Base-by-base conservation (phyloP, 2,113 vertebrate genomes). In the Puma concolor region DNA sequence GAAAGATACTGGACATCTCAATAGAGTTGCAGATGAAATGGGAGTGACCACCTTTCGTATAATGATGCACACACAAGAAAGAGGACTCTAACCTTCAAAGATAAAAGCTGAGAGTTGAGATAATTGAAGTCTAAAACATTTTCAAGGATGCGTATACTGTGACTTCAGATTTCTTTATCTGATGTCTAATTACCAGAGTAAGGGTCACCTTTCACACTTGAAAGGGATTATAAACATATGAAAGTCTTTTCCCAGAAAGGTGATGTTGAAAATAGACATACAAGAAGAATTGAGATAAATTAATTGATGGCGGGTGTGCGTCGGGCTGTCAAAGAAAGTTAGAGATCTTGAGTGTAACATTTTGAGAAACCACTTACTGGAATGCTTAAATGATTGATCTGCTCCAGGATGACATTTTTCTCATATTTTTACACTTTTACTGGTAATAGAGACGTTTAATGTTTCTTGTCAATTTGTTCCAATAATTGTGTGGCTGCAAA, bases 141-240 rank as follows among this genome's bases (percentile, higher is more conserved):
- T 77, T 74, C 84, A 94, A 96, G 66, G 64, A 60, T 48, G 66
- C 72, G 84, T 88, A 19, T 82, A 63, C 25, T 54, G 48, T 89
- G 44, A 82, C 94, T 94, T 96, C 83, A 94, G 80, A 93, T 97
- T 76, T 94, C 87, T 72, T 44, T 80, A 82, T 97, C 90, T 97
- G 66, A 95, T 97, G 94, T 97, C 88, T 95, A 94, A 97, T 98
- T 97, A 97, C 93, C 71, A 84, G 96, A 96, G 92, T 82, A 91
- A 97, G 84, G 60, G 91, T 82, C 90, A 74, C 60, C 19, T 93
- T 97, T 97, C 63, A 82, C 80, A 81, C 71, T 91, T 95, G 38
- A 97, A 97, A 97, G 76, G 77, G 77, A 82, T 88, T 88, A 85
- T 94, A 95, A 97, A 97, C 91, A 90, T 85, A 44, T 72, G 52